Conservation (phyloP, 2,113 vertebrate species). For the Petaurus breviceps region DNA sequence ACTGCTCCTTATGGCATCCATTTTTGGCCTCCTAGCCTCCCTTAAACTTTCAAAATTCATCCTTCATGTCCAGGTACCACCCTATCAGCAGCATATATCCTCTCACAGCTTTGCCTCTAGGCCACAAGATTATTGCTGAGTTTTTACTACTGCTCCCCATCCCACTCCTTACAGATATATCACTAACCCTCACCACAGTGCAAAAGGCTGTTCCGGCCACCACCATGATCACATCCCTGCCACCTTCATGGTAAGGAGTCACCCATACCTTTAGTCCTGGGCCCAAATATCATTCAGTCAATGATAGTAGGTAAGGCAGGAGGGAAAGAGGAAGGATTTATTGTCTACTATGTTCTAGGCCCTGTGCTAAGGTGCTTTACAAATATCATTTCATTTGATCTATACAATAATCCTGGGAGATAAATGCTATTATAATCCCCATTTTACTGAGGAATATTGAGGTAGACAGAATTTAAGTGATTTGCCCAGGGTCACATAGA, state of each 20-base stretch:
- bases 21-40: neutral
- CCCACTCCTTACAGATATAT: slow-evolving; percentile 77
- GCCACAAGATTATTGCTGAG: slow-evolving; percentile 82
- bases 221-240: slow-evolving; percentile 84
- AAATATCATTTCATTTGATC: no score
- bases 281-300: slow-evolving; percentile 76
- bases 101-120: slow-evolving; percentile 80
- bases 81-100: slow-evolving; percentile 80
- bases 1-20: neutral
- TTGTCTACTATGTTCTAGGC: no score
- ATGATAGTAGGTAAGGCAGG: slow-evolving; percentile 81
- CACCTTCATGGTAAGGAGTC: slow-evolving; percentile 86
- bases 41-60: neutral
- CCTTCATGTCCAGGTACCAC: slow-evolving; percentile 88
- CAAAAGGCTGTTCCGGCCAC: slow-evolving; percentile 83
- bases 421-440: no score
- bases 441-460: no score
- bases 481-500: no score
- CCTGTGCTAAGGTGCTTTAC: no score
- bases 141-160: slow-evolving; percentile 83
- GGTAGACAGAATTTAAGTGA: no score
- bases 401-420: no score
- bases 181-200: slow-evolving; percentile 85
- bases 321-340: slow-evolving; percentile 24
- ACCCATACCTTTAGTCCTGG: slow-evolving; percentile 83